A percentile compares a stretch with the other conserved stretches of the same genome.
These are phyloP conservation scores for Tiliqua scincoides DNA, from an alignment of 2,113 vertebrate species.

Conservation along the genomic window DNA sequence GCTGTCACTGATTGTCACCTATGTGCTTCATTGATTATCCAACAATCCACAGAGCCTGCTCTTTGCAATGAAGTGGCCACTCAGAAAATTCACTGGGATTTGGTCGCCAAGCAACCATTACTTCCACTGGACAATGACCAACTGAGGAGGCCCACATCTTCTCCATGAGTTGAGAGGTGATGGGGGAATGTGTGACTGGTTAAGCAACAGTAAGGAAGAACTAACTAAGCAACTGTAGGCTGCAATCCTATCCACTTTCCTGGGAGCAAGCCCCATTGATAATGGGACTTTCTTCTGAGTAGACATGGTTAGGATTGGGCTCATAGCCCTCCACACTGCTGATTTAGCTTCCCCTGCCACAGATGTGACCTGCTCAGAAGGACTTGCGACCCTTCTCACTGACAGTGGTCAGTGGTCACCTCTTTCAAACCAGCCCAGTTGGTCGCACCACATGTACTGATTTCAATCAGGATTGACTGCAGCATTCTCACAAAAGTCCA, in stretches of 20 bases:
- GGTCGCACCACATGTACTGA: conserved; percentile 3
- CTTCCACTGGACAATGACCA: not conserved
- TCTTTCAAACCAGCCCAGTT: not conserved
- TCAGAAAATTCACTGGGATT: not conserved
- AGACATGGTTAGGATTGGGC: too few relatives aligned
- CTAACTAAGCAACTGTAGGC: too few relatives aligned
- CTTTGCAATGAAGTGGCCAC: conserved; percentile 25
- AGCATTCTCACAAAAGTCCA: conserved; percentile 50
- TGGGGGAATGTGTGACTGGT: too few relatives aligned
- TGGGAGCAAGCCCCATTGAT: too few relatives aligned
- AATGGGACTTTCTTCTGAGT: too few relatives aligned
- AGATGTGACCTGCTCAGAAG: not conserved
- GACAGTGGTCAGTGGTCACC: not conserved
- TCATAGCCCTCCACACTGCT: not conserved
- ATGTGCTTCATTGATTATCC: not conserved
- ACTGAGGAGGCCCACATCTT: not conserved
- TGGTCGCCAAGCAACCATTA: not conserved
- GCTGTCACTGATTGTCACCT: not conserved
- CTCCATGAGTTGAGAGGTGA: not conserved
- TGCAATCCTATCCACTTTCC: too few relatives aligned
- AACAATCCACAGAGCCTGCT: not conserved
- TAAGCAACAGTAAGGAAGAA: too few relatives aligned
- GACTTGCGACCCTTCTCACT: not conserved
- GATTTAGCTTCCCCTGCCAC: too few relatives aligned
- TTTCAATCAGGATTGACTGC: conserved; percentile 39